Base-by-base conservation (phyloP, 1,140 invertebrate genomes). In the Drusus annulatus region DNA sequence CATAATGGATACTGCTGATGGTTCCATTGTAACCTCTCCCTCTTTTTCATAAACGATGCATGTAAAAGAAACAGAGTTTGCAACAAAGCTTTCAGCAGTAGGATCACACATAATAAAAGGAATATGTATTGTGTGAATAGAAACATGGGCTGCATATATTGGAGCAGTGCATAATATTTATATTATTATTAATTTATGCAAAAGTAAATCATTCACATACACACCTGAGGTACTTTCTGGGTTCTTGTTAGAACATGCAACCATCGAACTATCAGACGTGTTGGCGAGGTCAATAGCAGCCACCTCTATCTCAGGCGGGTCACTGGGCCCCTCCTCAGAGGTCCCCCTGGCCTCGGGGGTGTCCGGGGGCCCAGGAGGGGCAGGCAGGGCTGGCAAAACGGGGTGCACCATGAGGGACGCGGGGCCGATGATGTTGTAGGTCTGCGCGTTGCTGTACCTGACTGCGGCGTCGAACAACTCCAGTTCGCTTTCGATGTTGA, bases 391-490 rank as follows among this genome's bases (percentile, higher is more conserved):
- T 10, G 16, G 56, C 17, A 8, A 28, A 2, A 23, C 21, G 23
- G 31, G 31, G 8, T 16, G 17, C 7, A 36, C 17, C 17, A n/a
- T 23, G 31, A 17, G 6, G 16, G 31, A 8, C 36, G 10, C 36
- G 36, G 36, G 36, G 10, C 10, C 45, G 23, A 28, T 36, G 23
- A 31, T 86, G 86, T 71, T 85, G 88, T 60, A 86, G 3, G 69
- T 21, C n/a, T 80, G 86, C 28, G 82, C 87, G 62, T 87, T 88
- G 5, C 93, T 92, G 90, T 95, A 96, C 81, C 92, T 89, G 15
- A 93, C 90, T 5, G 94, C 86, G 8, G 94, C 95, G 80, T 92
- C 90, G 86, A 96, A 96, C 15, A 96, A 85, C 83, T 95, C 93
- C 73, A 94, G 85, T 87, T 96, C 95, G 0, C 93, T 94, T 76